Base-by-base conservation (phyloP, 1,140 invertebrate species). In the Wiebesia pumilae region DNA sequence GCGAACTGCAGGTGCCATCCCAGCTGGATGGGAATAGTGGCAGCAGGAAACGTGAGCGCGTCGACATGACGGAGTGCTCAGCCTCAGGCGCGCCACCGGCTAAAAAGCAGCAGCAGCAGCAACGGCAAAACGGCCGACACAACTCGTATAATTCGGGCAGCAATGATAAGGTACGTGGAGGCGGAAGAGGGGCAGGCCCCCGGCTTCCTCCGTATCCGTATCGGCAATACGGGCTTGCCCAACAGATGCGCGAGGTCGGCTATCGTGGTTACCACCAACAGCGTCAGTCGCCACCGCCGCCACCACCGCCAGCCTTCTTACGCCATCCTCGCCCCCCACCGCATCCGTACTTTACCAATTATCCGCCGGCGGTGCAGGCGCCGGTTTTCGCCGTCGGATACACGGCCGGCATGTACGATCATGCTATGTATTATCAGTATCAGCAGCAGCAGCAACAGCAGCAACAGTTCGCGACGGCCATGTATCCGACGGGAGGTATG, bases 141-240 rank as follows among this genome's bases (percentile, higher is more conserved):
- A 75, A 21, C 51, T 83, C 81, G 33, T 93, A 92, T 90, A 91
- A 89, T 89, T 91, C 91, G 58, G 92, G 92, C 91, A 94, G 91
- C 89, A 95, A 92, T 91, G 94, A 94, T 87, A 94, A 95, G 92
- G 94, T 95, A 93, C 94, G 94, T 88, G 94, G 94, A 90, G 90
- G 88, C 87, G 92, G 90, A 91, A 94, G 89, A 91, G 90, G 88
- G 86, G 89, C 86, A 90, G 84, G 87, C 69, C 86, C 89, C 88
- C 87, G 88, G 88, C 77, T 82, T 85, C 88, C 84, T 58, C 77
- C 88, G 90, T 89, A 89, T 88, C 90, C 90, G 91, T 88, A 93
- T 90, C 89, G 88, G 85, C 90, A 81, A 79, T 81, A 80, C 87
- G 86, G 81, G 79, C 88, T 89, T 75, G 86, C 89, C 75, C 80